A percentile compares a stretch with the other conserved stretches of the same genome.
Evolutionary conservation across 2,797 vertebrate genomes (phyloP).

Genomic region (Mormyrops attenuatus): DNA sequence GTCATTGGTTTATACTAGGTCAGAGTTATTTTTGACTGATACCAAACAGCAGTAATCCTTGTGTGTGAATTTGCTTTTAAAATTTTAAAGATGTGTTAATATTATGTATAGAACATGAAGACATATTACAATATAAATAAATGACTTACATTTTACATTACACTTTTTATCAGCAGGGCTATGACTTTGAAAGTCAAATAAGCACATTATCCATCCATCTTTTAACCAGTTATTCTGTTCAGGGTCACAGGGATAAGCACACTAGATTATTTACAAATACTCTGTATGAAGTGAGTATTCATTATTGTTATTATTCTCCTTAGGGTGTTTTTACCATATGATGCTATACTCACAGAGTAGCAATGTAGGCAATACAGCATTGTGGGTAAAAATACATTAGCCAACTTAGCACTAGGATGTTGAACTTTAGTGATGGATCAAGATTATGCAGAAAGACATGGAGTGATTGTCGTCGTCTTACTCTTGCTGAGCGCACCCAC

Average conservation of each 20-base stretch:
- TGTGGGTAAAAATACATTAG: not conserved
- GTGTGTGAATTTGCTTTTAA: constrained; percentile 48
- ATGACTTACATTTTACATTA: not conserved
- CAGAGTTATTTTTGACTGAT: constrained; percentile 61
- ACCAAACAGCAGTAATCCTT: constrained; percentile 53
- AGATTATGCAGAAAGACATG: not conserved
- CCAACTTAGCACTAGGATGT: not conserved
- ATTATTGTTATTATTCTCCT: not conserved
- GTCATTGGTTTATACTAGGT: constrained; percentile 79
- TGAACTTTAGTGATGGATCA: not conserved
- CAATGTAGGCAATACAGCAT: not conserved
- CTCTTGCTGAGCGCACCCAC: not conserved
- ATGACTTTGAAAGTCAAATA: not conserved
- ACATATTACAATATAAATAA: not conserved
- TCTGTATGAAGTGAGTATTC: not conserved
- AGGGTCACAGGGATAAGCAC: not conserved
- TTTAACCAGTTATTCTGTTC: not conserved
- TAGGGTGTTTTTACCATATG: not conserved
- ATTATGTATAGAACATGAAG: not conserved
- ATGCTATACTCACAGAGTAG: too few relatives aligned
- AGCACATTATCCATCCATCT: not conserved
- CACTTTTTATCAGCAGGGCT: not conserved
- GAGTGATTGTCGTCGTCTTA: not conserved
- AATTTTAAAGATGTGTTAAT: not conserved
- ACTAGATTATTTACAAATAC: not conserved